Conservation (phyloP, 2,888 invertebrate species). For the Hirtodrosophila histrioides region DNA sequence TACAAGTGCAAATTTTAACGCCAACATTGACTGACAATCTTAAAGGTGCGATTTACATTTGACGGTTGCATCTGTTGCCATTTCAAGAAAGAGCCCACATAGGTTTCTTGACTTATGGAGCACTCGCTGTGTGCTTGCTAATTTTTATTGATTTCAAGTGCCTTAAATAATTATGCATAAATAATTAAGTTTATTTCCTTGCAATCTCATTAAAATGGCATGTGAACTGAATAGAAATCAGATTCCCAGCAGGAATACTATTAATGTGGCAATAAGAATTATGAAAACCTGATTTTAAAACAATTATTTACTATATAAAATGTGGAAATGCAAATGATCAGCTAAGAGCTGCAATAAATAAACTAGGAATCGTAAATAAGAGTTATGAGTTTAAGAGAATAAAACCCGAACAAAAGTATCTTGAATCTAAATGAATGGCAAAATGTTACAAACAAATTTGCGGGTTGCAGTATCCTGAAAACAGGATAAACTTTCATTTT, state of each 20-base stretch:
- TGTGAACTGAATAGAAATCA: slow-evolving; percentile 14
- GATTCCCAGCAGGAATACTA: neutral
- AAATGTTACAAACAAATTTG: too few species aligned
- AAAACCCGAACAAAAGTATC: too few species aligned
- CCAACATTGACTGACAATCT: slow-evolving; percentile 47
- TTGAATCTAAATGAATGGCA: too few species aligned
- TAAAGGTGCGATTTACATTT: slow-evolving; percentile 23
- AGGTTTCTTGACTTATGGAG: slow-evolving; percentile 15
- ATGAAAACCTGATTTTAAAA: neutral
- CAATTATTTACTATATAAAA: neutral
- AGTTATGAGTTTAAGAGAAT: too few species aligned
- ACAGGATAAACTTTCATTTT: too few species aligned
- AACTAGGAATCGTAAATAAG: too few species aligned
- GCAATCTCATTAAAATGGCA: slow-evolving; percentile 3
- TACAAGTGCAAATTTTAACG: slow-evolving; percentile 52
- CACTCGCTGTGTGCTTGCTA: slow-evolving; percentile 2
- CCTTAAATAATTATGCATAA: slow-evolving; percentile 22
- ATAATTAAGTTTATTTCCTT: slow-evolving; percentile 1
- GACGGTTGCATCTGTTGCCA: slow-evolving; percentile 30
- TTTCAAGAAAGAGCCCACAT: slow-evolving; percentile 43
- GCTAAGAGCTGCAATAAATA: neutral
- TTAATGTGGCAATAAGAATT: neutral
- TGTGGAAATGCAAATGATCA: neutral
- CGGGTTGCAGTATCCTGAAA: too few species aligned
- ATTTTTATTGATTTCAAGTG: slow-evolving; percentile 10